phyloP scores from a whole-genome alignment of 2,888 invertebrate species.

The Allophyes oxyacanthae region DNA sequence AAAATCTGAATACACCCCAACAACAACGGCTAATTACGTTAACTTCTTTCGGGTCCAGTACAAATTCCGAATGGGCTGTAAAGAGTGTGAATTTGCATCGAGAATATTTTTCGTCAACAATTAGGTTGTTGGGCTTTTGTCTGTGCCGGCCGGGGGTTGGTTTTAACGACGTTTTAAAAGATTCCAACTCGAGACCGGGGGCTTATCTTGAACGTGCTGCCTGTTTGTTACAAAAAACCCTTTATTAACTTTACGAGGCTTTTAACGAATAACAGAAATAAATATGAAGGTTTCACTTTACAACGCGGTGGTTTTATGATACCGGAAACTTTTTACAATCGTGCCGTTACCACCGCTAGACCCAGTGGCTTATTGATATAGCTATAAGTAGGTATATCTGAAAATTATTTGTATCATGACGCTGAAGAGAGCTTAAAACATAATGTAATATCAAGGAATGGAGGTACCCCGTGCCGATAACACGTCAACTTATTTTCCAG shows the following conservation, averaged over 20 bases:
- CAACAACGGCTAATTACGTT: constrained; percentile 80
- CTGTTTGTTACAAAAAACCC: constrained; percentile 85
- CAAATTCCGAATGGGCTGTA: constrained; percentile 87
- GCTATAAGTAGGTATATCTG: constrained; percentile 9
- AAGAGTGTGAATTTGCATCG: constrained; percentile 88
- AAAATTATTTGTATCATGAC: constrained; percentile 3
- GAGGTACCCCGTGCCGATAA: neutral
- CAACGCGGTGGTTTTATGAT: constrained; percentile 75
- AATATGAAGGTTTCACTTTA: constrained; percentile 82
- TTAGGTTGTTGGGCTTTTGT: constrained; percentile 85
- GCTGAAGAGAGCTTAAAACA: constrained; percentile 5
- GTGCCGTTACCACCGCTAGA: constrained; percentile 57
- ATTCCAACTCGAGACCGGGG: constrained; percentile 81
- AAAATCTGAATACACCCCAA: constrained; percentile 71
- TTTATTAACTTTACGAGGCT: constrained; percentile 88
- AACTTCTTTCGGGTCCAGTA: constrained; percentile 83
- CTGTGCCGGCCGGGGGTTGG: constrained; percentile 81
- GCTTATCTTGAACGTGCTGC: constrained; percentile 85
- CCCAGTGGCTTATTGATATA: constrained; percentile 47
- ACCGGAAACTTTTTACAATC: constrained; percentile 77
- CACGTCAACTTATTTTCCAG: constrained; percentile 4
- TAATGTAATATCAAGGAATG: neutral
- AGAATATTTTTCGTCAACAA: constrained; percentile 88
- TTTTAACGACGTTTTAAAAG: constrained; percentile 89
- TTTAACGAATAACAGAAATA: constrained; percentile 88